Evolutionary conservation across 2,113 vertebrate species (phyloP), one percentile per base, ranked within the genome.

Genomic region (Mobula birostris): DNA sequence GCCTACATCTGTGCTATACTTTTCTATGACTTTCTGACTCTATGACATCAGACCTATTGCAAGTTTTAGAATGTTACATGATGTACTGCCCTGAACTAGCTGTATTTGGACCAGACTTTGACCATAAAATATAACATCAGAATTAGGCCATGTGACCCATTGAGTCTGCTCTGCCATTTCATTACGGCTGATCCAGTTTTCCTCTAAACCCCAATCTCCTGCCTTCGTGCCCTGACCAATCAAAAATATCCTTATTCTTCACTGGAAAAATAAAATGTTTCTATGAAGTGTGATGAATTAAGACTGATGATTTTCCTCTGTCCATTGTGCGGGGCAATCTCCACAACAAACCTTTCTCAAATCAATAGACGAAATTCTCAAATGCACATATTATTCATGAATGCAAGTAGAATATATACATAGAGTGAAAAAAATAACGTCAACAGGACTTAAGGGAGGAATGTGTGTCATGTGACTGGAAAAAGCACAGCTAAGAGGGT

Each of bases 321-420:
- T 0, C 14, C 32, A 17, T 15, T 90, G 61, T 90, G 29, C n/a
- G n/a, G 32, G 15, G 29, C 61, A 90, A 32, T 32, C 32, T 7
- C 5, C 17, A 27, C 29, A 90, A 90, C 85, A 66, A 90, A 90
- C 7, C 7, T 15, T 90, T 63, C n/a, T 90, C 14, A 7, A 6
- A 90, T 90, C 61, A 90, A 90, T 74, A 74, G 19, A 21, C 72
- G 61, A 61, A 58, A 24, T 58, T 87, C 15, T 87, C 27, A 29
- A 87, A 87, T 27, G 56, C 83, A 61, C 56, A 24, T 29, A 87
- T 66, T 90, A 32, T 90, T 90, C n/a, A 90, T 68, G n/a, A 66
- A 66, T n/a, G 29, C n/a, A 88, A 88, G 85, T 17, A 29, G 36
- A 72, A 24, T 93, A 74, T 72, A 72, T 29, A 40, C 32, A 9